Evolutionary conservation across 1,140 invertebrate genomes (phyloP).

Genomic region (Ceratina japonica): DNA sequence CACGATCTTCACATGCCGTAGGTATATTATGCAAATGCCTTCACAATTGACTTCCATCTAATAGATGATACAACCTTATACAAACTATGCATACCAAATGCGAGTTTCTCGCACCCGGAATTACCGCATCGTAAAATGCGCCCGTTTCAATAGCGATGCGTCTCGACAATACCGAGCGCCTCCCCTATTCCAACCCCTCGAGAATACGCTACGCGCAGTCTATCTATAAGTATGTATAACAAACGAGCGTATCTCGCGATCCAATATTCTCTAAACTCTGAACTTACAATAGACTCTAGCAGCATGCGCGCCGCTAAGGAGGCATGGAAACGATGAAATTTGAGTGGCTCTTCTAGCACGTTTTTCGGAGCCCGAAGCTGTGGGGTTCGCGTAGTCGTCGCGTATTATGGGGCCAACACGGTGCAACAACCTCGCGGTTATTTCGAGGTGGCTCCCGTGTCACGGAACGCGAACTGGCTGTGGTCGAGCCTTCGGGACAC

Average conservation of each 20-base stretch:
- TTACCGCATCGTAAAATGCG: not conserved
- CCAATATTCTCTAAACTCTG: not conserved
- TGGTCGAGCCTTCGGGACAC: constrained; percentile 36
- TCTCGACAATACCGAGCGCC: not conserved
- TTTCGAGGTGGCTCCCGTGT: constrained; percentile 71
- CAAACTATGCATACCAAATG: not conserved
- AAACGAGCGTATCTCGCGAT: not conserved
- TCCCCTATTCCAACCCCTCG: not conserved
- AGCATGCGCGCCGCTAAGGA: not conserved
- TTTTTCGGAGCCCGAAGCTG: constrained; percentile 37
- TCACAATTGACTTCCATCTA: too few species aligned
- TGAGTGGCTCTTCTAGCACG: constrained; percentile 17
- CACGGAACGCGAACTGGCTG: constrained; percentile 64
- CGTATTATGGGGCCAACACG: constrained; percentile 54
- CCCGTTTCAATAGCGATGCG: not conserved
- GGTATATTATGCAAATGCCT: too few species aligned
- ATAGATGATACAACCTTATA: not conserved
- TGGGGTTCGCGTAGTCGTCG: constrained; percentile 2
- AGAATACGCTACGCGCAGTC: not conserved
- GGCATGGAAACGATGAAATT: constrained; percentile 20
- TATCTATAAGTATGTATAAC: not conserved
- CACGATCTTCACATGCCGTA: too few species aligned
- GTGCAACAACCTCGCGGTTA: constrained; percentile 76
- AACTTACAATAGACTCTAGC: not conserved
- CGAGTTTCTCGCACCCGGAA: not conserved